Evolutionary conservation across 2,113 vertebrate species (phyloP), one percentile per base, ranked within the genome.

Genomic region (Anser brachyrhynchus): DNA sequence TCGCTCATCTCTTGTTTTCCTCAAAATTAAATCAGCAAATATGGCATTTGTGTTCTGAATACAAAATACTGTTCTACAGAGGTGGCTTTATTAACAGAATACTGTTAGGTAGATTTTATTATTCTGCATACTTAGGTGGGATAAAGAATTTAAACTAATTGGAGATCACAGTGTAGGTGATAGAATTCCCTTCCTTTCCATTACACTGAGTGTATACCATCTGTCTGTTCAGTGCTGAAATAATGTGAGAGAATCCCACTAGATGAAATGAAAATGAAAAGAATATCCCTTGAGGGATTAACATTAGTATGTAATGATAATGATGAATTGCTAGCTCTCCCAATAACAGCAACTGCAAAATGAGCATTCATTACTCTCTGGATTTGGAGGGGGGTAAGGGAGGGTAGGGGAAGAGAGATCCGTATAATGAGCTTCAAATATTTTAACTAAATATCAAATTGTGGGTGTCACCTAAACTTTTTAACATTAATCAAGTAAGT

Each of bases 201-300:
- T 90, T 94, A 72, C 46, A 43, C 19, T 74, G 79, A 86, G 18
- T 83, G 84, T 83, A 58, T 54, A 78, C 72, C 64, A 57, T 93
- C 64, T 96, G 85, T 80, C 62, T 96, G 7, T 77, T 85, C 65
- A 57, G 62, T 78, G 33, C 72, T 88, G 65, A 54, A 91, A 80
- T 94, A 80, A 83, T 39, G 31, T 73, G 15, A 41, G 54, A 80
- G 46, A 65, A 77, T 77, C 82, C 64, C 52, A 44, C 46, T 80
- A 64, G 64, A 86, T 84, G 17, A 96, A 95, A 95, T 52, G 54
- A 75, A 95, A 95, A 95, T 90, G 72, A 90, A 95, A 93, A 88
- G 88, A 84, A 88, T 65, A 93, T 93, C 81, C 58, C 62, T 73
- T 82, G 62, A 39, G 84, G 72, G 82, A 88, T 95, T 90, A 80